Evolutionary conservation across 2,797 vertebrate species (phyloP).

Genomic region (Tadarida brasiliensis): DNA sequence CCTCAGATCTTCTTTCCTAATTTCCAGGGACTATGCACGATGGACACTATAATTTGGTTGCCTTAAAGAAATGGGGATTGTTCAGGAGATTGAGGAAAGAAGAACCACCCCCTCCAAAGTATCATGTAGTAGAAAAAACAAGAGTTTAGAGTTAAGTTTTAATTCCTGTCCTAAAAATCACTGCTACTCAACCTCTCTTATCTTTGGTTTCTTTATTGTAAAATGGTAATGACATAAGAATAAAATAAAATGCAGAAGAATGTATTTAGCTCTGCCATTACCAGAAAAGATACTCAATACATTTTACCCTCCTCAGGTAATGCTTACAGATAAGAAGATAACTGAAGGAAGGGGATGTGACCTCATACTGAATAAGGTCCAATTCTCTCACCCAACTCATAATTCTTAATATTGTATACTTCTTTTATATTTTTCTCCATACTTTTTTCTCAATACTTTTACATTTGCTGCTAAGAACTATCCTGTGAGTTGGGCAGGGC

Average conservation of each 20-base stretch:
- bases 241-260: neutral
- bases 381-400: neutral
- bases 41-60: neutral
- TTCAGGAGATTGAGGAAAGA: neutral
- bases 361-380: neutral
- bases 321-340: neutral
- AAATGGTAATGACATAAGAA: neutral
- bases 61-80: neutral
- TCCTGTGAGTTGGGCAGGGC: neutral
- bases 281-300: neutral
- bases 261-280: neutral
- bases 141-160: conserved; percentile 10
- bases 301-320: neutral
- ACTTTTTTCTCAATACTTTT: neutral
- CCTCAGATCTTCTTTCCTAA: neutral
- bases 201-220: neutral
- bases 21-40: neutral
- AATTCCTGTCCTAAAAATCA: conserved; percentile 35
- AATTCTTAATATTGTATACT: neutral
- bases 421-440: neutral
- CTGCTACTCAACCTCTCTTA: neutral
- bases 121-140: neutral
- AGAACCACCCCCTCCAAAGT: neutral
- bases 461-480: neutral
- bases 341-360: neutral